Percentiles rank a stretch among this genome's conserved stretches.
phyloP scores from a whole-genome alignment of 2,113 vertebrate species.

The Equus przewalskii region DNA sequence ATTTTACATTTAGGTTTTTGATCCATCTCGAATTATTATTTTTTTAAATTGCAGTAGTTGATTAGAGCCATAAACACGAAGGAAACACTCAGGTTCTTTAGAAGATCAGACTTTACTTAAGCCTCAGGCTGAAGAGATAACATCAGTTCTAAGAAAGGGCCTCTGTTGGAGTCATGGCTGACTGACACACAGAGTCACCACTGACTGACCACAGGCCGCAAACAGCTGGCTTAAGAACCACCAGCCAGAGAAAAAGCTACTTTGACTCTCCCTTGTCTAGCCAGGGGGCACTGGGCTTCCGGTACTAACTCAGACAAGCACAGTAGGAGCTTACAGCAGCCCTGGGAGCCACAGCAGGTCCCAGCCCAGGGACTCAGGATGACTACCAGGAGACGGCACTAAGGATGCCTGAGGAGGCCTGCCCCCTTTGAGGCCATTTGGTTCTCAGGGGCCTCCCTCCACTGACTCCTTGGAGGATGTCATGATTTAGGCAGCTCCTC shows the following conservation, averaged over 20 bases:
- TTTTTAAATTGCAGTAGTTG: background rate
- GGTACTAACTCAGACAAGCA: background rate
- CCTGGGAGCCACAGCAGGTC: background rate
- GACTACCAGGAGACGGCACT: background rate
- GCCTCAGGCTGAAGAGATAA: background rate
- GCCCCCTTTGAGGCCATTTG: fast-evolving
- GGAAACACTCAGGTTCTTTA: background rate
- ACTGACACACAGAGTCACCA: background rate
- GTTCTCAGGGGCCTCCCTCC: background rate
- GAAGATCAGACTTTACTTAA: background rate
- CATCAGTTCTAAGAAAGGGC: conserved; percentile 20
- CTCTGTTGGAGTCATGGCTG: background rate
- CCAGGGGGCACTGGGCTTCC: background rate
- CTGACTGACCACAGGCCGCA: conserved; percentile 30
- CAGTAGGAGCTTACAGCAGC: background rate
- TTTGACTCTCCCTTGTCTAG: background rate
- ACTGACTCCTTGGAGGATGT: background rate
- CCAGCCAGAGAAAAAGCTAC: background rate
- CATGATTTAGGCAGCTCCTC: background rate
- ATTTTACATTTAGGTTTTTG: conserved; percentile 38
- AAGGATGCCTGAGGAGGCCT: background rate
- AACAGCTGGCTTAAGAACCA: background rate
- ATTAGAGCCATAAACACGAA: conserved; percentile 31
- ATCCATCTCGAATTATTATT: conserved; percentile 10
- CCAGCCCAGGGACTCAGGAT: no score